phyloP scores from a whole-genome alignment of 2,888 invertebrate species.

The Rhyacophila evoluta region DNA sequence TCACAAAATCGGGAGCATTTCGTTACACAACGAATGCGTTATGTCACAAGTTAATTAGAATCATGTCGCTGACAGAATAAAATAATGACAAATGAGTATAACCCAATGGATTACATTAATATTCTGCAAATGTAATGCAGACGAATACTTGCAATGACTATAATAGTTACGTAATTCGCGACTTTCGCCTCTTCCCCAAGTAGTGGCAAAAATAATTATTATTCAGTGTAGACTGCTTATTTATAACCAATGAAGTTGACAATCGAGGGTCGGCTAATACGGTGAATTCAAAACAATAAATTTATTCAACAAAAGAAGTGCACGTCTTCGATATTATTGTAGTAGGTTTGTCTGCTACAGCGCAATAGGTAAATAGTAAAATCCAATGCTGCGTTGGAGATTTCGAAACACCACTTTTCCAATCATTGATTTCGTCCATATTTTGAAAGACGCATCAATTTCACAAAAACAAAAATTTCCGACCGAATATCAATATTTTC shows the following conservation, averaged over 20 bases:
- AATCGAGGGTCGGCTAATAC: too few species aligned
- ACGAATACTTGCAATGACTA: conserved; percentile 34
- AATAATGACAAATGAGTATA: background rate
- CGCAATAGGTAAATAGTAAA: too few species aligned
- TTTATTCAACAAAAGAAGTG: too few species aligned
- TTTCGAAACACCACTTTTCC: too few species aligned
- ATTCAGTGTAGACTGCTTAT: background rate
- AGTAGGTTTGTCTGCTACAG: too few species aligned
- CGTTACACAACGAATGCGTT: background rate
- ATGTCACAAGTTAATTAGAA: background rate
- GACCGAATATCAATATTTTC: too few species aligned
- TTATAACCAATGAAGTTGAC: background rate
- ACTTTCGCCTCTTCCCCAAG: conserved; percentile 42
- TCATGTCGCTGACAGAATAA: background rate
- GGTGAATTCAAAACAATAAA: too few species aligned
- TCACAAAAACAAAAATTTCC: too few species aligned
- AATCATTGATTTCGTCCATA: too few species aligned
- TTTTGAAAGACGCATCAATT: too few species aligned
- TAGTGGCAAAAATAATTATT: background rate
- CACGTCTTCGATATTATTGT: too few species aligned
- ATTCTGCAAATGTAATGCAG: conserved; percentile 29
- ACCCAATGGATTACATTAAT: conserved; percentile 7
- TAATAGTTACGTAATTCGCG: conserved; percentile 26
- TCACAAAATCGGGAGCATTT: background rate
- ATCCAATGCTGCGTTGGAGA: too few species aligned